phyloP scores from a whole-genome alignment of 2,888 invertebrate genomes.

The Eupithecia vulgata region DNA sequence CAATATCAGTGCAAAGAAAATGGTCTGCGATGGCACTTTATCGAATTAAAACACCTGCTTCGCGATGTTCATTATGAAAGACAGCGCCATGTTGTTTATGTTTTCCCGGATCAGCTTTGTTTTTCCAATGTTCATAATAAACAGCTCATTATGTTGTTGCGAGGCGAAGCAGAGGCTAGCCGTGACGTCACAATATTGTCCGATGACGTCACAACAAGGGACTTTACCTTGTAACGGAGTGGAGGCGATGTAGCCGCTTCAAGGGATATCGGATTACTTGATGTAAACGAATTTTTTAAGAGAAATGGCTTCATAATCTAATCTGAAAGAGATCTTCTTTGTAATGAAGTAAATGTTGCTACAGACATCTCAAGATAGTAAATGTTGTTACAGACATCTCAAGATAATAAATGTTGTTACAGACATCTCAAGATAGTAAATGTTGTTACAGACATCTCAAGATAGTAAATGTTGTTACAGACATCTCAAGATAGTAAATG shows the following conservation, averaged over 20 bases:
- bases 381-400: no score
- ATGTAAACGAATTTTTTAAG: slow-evolving; percentile 9
- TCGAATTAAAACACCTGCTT: no score
- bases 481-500: no score
- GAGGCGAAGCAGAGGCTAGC: background rate
- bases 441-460: no score
- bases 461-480: no score
- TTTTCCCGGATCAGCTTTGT: background rate
- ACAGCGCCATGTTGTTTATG: no score
- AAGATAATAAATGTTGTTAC: no score
- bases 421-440: no score
- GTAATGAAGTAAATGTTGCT: background rate
- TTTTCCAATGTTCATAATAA: slow-evolving; percentile 14
- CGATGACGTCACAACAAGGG: background rate
- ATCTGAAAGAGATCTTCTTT: background rate
- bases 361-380: background rate
- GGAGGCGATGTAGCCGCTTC: background rate
- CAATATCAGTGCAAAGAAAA: no score
- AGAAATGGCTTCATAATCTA: background rate
- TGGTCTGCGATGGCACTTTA: no score
- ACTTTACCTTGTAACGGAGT: background rate
- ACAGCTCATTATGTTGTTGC: slow-evolving; percentile 21
- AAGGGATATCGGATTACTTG: slow-evolving; percentile 9
- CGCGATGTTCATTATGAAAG: background rate
- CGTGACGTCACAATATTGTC: slow-evolving; percentile 17